Evolutionary conservation across 1,140 invertebrate species (phyloP).

Genomic region (Caenorhabditis brenneri): DNA sequence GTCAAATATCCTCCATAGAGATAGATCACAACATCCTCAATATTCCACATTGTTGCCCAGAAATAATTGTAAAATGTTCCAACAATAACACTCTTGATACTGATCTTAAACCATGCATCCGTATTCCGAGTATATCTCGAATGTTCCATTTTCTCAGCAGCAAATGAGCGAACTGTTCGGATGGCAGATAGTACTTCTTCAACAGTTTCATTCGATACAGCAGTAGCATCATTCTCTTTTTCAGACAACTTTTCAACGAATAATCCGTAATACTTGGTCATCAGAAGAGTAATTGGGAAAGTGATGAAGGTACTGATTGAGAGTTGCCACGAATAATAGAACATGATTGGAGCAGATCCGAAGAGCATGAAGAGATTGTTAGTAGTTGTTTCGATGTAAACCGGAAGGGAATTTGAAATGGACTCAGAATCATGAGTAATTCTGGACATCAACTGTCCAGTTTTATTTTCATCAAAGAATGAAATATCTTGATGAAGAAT

Average conservation of each 20-base stretch:
- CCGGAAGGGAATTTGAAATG: conserved; percentile 21
- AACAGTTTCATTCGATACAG: conserved; percentile 6
- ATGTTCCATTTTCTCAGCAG: background rate
- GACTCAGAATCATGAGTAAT: conserved; percentile 15
- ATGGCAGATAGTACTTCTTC: conserved; percentile 23
- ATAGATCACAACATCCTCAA: conserved; percentile 12
- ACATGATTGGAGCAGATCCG: conserved; percentile 27
- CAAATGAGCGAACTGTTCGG: conserved; percentile 30
- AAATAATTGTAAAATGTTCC: conserved; percentile 20
- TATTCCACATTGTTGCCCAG: conserved; percentile 28
- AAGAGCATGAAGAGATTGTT: conserved; percentile 24
- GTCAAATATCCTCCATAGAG: conserved; percentile 12
- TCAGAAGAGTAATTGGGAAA: conserved; percentile 9
- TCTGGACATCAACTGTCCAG: conserved; percentile 2
- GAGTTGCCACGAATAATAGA: conserved; percentile 18
- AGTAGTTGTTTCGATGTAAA: conserved; percentile 22
- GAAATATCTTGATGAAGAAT: conserved; percentile 32
- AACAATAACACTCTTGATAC: conserved; percentile 11
- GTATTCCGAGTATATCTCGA: conserved; percentile 10
- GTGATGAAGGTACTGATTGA: conserved; percentile 9
- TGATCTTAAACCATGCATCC: conserved; percentile 29
- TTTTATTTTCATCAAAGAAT: conserved; percentile 25
- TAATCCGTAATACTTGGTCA: conserved; percentile 6
- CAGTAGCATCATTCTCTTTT: conserved; percentile 14
- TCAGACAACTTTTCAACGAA: conserved; percentile 14